Percentiles rank a stretch among this genome's conserved stretches.
Evolutionary conservation across 2,113 vertebrate genomes (phyloP).

Genomic region (Empidonax alnorum): DNA sequence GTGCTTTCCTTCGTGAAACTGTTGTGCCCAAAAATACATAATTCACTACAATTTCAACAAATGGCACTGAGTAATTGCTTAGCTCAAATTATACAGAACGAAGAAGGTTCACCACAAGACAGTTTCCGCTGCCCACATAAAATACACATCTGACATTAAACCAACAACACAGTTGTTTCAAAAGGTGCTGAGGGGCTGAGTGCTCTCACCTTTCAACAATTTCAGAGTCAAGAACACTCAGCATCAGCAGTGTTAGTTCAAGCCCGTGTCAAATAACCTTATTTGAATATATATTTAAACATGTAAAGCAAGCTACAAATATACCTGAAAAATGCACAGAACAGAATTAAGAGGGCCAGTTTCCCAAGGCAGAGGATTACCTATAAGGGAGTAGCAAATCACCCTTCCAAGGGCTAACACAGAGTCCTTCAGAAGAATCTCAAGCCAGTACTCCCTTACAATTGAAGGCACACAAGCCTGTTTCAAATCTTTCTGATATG

Average conservation of each 20-base stretch:
- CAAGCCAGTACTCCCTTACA: background rate
- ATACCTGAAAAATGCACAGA: background rate
- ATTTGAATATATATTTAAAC: background rate
- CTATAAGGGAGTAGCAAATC: background rate
- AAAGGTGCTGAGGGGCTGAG: background rate
- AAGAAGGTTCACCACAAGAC: background rate
- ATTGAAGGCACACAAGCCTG: background rate
- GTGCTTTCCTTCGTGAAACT: background rate
- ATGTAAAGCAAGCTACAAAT: background rate
- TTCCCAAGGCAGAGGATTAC: background rate
- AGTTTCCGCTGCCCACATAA: background rate
- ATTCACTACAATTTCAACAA: conserved; percentile 13
- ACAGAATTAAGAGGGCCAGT: background rate
- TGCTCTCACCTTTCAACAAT: background rate
- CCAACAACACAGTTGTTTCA: background rate
- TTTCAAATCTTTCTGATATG: background rate
- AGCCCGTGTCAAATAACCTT: background rate
- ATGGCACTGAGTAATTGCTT: background rate
- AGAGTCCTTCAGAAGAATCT: background rate
- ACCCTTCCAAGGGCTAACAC: background rate
- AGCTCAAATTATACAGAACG: background rate
- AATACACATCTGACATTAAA: background rate
- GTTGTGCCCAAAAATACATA: background rate
- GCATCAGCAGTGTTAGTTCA: background rate
- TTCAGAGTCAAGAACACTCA: background rate